Evolutionary conservation across 2,113 vertebrate species (phyloP), one percentile per base, ranked within the genome.

Genomic region (Coreoperca whiteheadi): DNA sequence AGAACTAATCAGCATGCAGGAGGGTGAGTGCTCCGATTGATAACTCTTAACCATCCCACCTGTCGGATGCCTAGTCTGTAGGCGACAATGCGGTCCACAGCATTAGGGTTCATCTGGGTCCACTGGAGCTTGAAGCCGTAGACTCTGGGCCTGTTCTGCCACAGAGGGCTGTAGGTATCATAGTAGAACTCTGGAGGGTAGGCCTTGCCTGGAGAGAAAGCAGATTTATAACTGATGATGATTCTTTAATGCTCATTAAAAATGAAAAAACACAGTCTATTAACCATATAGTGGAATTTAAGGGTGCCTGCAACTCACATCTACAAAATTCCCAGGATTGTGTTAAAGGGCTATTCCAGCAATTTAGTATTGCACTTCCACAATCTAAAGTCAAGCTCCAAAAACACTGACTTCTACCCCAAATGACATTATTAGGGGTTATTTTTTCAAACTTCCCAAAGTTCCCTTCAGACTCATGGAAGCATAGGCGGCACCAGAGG

Each of bases 121-220:
- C 98, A 99, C 92, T 99, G 98, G 0, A 99, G 96, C 77, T 97
- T 98, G 93, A 97, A 99, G 78, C 96, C 96, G 12, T 98, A 99
- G 30, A 99, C 96, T 0, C 97, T 95, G 10, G 97, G 97, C 21
- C 97, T 91, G 95, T 98, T 98, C 91, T 99, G 98, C 98, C 98
- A 99, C 83, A 99, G 95, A 0, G 98, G 98, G 76, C 95, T 99
- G 89, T 98, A 98, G n/a, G 98, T 99, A 61, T 99, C 98, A 0
- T 99, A 99, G 93, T 98, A 99, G 91, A 99, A 99, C 85, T 99
- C 98, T 0, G 98, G 98, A 32, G 98, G 92, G 2, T 97, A 99
- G 71, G 98, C 98, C 81, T 99, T 98, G 11, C 98, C 98, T 99
- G 94, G 0, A 91, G 91, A 71, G 68, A 89, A 46, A 39, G 37